phyloP scores from a whole-genome alignment of 2,113 vertebrate genomes.

The Camelus dromedarius region DNA sequence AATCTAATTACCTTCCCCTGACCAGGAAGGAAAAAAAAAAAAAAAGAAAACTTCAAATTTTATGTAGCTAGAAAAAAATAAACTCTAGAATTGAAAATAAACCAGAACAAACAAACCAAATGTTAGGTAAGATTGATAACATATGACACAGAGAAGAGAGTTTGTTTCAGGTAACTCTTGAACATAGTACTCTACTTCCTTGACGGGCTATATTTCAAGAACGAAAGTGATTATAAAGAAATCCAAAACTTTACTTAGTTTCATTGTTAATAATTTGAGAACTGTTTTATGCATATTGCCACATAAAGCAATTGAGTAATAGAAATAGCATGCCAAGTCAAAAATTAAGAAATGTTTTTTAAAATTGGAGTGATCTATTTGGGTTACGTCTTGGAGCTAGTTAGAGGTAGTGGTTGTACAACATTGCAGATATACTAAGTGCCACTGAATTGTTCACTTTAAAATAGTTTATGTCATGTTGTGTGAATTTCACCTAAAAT shows the following conservation, averaged over 20 bases:
- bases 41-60: background rate
- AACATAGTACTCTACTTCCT: background rate
- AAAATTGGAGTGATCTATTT: background rate
- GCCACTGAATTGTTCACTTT: too few species aligned
- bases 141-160: background rate
- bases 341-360: background rate
- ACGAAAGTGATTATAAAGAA: background rate
- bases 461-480: background rate
- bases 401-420: background rate
- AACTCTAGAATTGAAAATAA: constrained; percentile 6
- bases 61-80: background rate
- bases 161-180: background rate
- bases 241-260: background rate
- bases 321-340: background rate
- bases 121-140: background rate
- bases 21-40: too few species aligned
- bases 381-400: background rate
- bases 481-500: background rate
- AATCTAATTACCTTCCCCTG: too few species aligned
- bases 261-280: background rate
- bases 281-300: background rate
- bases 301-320: background rate
- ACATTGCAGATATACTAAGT: background rate
- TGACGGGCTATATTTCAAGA: background rate
- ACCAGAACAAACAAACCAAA: background rate